Evolutionary conservation across 2,888 invertebrate species (phyloP).

Genomic region (Acleris literana): DNA sequence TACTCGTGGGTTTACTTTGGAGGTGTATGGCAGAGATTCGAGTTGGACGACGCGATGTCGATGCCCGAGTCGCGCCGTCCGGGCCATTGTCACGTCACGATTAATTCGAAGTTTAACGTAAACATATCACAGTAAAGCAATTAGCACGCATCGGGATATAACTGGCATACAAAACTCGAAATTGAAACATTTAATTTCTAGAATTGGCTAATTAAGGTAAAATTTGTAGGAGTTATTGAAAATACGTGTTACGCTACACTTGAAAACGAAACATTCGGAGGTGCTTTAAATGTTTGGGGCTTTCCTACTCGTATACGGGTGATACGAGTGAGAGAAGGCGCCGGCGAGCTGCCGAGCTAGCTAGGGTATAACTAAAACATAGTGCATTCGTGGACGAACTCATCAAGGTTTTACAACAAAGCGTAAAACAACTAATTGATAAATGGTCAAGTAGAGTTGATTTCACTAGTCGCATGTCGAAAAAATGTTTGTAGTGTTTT

Average conservation of each 20-base stretch:
- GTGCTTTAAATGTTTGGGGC: constrained; percentile 38
- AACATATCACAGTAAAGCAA: constrained; percentile 57
- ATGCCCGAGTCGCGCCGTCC: too few relatives aligned
- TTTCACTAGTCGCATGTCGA: constrained; percentile 84
- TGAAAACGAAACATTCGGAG: constrained; percentile 42
- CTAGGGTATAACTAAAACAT: constrained; percentile 77
- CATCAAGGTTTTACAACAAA: constrained; percentile 72
- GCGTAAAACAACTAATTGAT: constrained; percentile 73
- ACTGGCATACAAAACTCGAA: constrained; percentile 62
- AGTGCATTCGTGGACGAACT: constrained; percentile 79
- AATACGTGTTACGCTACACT: constrained; percentile 61
- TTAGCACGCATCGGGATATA: constrained; percentile 57
- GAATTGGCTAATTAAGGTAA: constrained; percentile 72
- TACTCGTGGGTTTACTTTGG: constrained; percentile 3
- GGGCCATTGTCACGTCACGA: constrained; percentile 12
- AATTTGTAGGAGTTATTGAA: constrained; percentile 63
- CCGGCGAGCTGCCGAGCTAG: constrained; percentile 57
- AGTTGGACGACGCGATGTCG: not conserved
- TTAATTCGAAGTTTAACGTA: constrained; percentile 25
- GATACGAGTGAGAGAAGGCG: constrained; percentile 69
- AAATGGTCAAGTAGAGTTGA: constrained; percentile 84
- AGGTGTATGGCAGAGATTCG: not conserved
- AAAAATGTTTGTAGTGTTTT: constrained; percentile 84
- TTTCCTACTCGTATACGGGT: constrained; percentile 72
- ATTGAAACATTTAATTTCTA: constrained; percentile 64